phyloP scores from a whole-genome alignment of 2,113 vertebrate species.

The Muntiacus muntjak region DNA sequence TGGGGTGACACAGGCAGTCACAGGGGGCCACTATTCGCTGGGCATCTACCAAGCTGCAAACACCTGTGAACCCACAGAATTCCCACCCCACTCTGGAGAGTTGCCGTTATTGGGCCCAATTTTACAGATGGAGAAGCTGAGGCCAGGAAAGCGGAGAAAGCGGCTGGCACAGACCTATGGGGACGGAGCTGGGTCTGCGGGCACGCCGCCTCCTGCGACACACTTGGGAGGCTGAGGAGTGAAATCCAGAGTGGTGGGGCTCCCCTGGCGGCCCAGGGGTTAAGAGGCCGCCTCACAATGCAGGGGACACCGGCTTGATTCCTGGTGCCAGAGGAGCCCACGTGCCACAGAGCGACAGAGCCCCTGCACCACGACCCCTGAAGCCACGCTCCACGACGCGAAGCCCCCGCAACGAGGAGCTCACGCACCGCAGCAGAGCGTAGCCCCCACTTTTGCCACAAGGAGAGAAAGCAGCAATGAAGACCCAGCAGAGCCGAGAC shows the following conservation, averaged over 20 bases:
- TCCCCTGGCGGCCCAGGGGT: background rate
- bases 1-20: background rate
- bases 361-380: background rate
- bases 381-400: background rate
- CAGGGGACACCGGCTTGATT: background rate
- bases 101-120: accelerated
- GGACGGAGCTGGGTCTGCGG: background rate
- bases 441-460: background rate
- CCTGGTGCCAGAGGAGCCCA: background rate
- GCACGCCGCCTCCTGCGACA: background rate
- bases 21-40: accelerated
- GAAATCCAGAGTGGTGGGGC: background rate
- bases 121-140: background rate
- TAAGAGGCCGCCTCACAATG: background rate
- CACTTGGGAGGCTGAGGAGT: background rate
- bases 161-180: accelerated
- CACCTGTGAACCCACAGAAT: accelerated
- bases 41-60: background rate
- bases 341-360: background rate
- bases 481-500: background rate
- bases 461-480: background rate
- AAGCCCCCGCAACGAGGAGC: background rate
- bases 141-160: background rate
- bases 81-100: background rate
- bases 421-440: accelerated